Base-by-base conservation (phyloP, 92 coral and sea anemone genomes). In the Chrysogorgia sp. region DNA sequence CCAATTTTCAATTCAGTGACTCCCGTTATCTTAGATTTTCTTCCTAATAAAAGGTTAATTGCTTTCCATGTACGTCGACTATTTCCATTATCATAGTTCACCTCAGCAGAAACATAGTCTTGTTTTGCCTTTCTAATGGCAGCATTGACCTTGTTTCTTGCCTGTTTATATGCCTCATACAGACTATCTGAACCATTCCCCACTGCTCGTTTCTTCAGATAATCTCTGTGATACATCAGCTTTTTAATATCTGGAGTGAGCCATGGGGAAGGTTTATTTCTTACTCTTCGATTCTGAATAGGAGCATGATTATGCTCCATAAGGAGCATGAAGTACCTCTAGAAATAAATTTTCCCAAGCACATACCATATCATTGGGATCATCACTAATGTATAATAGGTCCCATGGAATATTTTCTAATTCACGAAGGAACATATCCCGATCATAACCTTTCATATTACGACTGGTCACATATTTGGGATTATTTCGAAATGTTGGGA, bases 191-290 rank as follows among this genome's bases (percentile, higher is more conserved):
- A 57, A 23, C 13, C 17, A 29, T 23, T 57, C 17, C 9, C 29
- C 5, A 57, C 63, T 57, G 63, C 29, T 29, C 34, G 62, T 23
- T 71, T 71, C 30, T 71, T 71, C 13, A 30, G 14, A 52, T 71
- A 71, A 50, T 50, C 64, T 71, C 62, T 71, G 22, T 71, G 37
- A 48, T 71, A 31, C 77, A 71, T 71, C 58, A 71, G 28, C 15
- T n/a, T 25, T 23, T 52, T 71, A 8, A 71, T 71, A 28, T 19
- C 23, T 24, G 45, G 29, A 22, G 62, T 49, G 60, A 71, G 78
- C 64, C 78, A 52, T 15, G 64, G 78, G 17, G 41, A 17, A 20
- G 78, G 63, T 28, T 40, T 52, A 31, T 71, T 71, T 71, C 60
- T 8, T 23, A 13, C 63, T 57, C 63, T n/a, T n/a, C n/a, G 21